Conservation (phyloP, 1,140 invertebrate species). For the Drosophila baimaii region DNA sequence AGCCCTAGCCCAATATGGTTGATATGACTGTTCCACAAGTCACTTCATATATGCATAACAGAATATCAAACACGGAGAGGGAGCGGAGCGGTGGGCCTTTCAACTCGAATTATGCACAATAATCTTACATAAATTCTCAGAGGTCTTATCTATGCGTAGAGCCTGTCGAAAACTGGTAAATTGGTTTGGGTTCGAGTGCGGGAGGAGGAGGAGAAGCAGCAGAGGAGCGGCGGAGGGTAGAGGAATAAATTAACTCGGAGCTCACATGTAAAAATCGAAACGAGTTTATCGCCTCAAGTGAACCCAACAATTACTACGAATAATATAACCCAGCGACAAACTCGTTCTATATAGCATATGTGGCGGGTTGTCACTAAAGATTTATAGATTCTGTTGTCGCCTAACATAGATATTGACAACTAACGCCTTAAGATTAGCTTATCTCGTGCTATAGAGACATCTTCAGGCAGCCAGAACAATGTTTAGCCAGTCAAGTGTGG, state of each 20-base stretch:
- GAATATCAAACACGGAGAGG: slow-evolving; percentile 15
- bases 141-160: slow-evolving; percentile 56
- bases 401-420: slow-evolving; percentile 51
- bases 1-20: slow-evolving; percentile 52
- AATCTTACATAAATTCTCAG: slow-evolving; percentile 58
- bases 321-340: slow-evolving; percentile 23
- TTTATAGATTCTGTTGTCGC: slow-evolving; percentile 43
- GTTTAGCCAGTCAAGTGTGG: slow-evolving; percentile 7
- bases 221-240: no score
- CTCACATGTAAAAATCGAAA: slow-evolving; percentile 49
- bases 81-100: slow-evolving; percentile 48
- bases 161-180: slow-evolving; percentile 47
- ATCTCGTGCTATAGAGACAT: slow-evolving; percentile 24
- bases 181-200: slow-evolving; percentile 7
- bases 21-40: slow-evolving; percentile 16
- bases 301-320: slow-evolving; percentile 51
- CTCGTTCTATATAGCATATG: slow-evolving; percentile 46
- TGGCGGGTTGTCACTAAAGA: slow-evolving; percentile 18
- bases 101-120: slow-evolving; percentile 69
- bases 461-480: slow-evolving; percentile 12
- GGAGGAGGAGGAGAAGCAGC: neutral
- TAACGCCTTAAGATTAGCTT: slow-evolving; percentile 45
- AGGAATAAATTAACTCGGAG: slow-evolving; percentile 46
- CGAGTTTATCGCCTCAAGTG: slow-evolving; percentile 50
- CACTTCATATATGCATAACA: slow-evolving; percentile 36